A percentile compares a stretch with the other conserved stretches of the same genome.
Conservation (phyloP, 1,140 invertebrate genomes). For the Tetramorium simillimum region DNA sequence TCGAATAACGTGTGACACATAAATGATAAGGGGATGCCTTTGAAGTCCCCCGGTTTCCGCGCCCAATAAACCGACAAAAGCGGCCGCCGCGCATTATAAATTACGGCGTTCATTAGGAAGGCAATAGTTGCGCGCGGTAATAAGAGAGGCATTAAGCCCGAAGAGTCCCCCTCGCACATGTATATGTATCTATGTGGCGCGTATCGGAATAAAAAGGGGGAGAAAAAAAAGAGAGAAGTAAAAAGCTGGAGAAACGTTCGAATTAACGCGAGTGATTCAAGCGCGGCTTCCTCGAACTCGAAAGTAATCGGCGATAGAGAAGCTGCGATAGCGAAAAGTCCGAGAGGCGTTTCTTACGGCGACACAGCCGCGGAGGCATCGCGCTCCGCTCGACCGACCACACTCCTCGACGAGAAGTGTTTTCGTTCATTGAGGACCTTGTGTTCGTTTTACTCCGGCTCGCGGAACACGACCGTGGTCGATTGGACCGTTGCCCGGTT, state of each 20-base stretch:
- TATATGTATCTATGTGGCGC: not conserved
- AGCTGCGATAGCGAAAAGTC: slow-evolving; percentile 12
- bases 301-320: slow-evolving; percentile 19
- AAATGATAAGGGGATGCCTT: slow-evolving; percentile 48
- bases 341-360: not conserved
- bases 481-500: slow-evolving; percentile 36
- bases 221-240: not conserved
- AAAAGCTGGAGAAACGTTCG: not conserved
- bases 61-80: slow-evolving; percentile 52
- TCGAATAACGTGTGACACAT: slow-evolving; percentile 26
- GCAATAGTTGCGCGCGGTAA: slow-evolving; percentile 45
- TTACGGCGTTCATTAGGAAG: slow-evolving; percentile 48
- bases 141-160: slow-evolving; percentile 23
- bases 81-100: slow-evolving; percentile 44
- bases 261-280: slow-evolving; percentile 17
- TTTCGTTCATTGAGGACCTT: slow-evolving; percentile 42
- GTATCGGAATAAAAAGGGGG: not conserved
- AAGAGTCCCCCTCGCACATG: not conserved
- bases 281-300: slow-evolving; percentile 3
- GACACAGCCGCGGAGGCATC: slow-evolving; percentile 20
- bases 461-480: slow-evolving; percentile 12
- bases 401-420: slow-evolving; percentile 12
- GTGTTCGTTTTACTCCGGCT: slow-evolving; percentile 30
- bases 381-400: not conserved
- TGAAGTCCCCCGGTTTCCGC: slow-evolving; percentile 42